A percentile compares a stretch with the other conserved stretches of the same genome.
Conservation (phyloP, 2,113 vertebrate species). For the Anarhynchus alexandrinus region DNA sequence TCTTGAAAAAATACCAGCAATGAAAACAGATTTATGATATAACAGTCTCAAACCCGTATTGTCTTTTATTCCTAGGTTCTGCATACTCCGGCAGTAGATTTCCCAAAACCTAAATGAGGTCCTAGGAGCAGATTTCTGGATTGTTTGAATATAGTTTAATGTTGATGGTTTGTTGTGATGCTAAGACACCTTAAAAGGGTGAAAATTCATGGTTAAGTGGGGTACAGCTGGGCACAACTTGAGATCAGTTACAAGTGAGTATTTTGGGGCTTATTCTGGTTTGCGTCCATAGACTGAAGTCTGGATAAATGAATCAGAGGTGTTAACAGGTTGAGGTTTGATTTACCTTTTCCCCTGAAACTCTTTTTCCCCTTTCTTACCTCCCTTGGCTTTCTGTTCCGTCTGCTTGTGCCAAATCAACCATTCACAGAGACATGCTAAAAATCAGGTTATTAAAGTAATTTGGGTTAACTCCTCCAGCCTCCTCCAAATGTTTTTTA, state of each 20-base stretch:
- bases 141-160: not conserved
- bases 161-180: not conserved
- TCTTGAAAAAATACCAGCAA: not conserved
- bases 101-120: not conserved
- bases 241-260: not conserved
- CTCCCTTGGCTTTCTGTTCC: not conserved
- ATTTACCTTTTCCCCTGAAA: not conserved
- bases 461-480: not conserved
- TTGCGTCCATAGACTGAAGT: not conserved
- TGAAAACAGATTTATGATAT: not conserved
- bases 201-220: not conserved
- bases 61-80: not conserved
- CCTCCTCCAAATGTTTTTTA: not conserved
- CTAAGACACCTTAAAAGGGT: not conserved
- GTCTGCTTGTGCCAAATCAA: not conserved
- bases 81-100: not conserved
- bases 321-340: not conserved
- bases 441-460: not conserved
- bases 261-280: not conserved
- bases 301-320: not conserved
- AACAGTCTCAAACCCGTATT: not conserved
- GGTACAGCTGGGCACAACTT: not conserved
- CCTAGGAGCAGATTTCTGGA: not conserved
- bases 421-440: not conserved
- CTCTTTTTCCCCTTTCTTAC: not conserved